Conservation (phyloP, 2,113 vertebrate species). For the Paratilapia polleni region DNA sequence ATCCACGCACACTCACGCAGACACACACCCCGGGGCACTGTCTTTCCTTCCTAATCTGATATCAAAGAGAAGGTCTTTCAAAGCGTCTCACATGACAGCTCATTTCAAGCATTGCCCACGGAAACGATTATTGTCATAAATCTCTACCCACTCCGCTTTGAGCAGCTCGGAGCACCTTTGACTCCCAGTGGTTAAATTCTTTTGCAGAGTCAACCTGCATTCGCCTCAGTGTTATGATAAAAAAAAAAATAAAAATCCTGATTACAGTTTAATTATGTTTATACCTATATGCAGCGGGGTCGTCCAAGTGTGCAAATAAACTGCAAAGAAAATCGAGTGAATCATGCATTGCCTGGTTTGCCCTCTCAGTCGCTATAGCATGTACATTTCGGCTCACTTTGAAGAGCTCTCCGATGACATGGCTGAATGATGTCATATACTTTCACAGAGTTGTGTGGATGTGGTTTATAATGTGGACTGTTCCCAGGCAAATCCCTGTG, state of each 20-base stretch:
- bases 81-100: slow-evolving; percentile 74
- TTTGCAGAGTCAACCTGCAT: slow-evolving; percentile 25
- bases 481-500: slow-evolving; percentile 72
- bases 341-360: slow-evolving; percentile 47
- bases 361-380: slow-evolving; percentile 32
- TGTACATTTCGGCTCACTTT: slow-evolving; percentile 62
- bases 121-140: slow-evolving; percentile 77
- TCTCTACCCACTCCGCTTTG: slow-evolving; percentile 45
- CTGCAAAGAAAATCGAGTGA: slow-evolving; percentile 13
- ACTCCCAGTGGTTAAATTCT: slow-evolving; percentile 31
- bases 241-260: not conserved
- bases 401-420: slow-evolving; percentile 74
- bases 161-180: slow-evolving; percentile 46
- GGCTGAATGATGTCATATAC: slow-evolving; percentile 72
- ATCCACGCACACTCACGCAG: slow-evolving; percentile 5
- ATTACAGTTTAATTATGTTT: slow-evolving; percentile 3
- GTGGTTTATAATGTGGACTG: slow-evolving; percentile 68
- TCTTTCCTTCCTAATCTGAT: slow-evolving; percentile 76
- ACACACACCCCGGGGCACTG: slow-evolving; percentile 46
- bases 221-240: not conserved
- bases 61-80: slow-evolving; percentile 79
- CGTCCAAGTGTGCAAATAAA: slow-evolving; percentile 42
- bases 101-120: slow-evolving; percentile 75
- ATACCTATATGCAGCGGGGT: not conserved
- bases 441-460: slow-evolving; percentile 68